These are phyloP conservation scores for Steinernema carpocapsae DNA, from an alignment of 2,888 invertebrate species.

Conservation along the genomic window DNA sequence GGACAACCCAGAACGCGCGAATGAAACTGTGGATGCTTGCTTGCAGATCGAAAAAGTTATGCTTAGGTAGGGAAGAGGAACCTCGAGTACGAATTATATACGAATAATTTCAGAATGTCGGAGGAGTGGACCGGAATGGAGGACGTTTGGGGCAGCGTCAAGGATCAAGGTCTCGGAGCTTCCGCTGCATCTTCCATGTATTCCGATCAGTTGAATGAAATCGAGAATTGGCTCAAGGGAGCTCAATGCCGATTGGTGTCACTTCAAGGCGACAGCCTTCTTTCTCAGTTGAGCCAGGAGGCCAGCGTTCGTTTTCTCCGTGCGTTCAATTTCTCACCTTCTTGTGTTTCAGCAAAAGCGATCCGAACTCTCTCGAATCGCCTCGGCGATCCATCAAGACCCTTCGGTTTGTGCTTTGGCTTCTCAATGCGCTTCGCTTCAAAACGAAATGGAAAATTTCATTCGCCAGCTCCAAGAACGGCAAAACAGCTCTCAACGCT, in stretches of 20 bases:
- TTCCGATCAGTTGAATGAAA: slow-evolving; percentile 44
- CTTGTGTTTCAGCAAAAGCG: not conserved
- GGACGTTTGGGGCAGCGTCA: slow-evolving; percentile 50
- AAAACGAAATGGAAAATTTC: slow-evolving; percentile 43
- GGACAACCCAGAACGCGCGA: slow-evolving; percentile 75
- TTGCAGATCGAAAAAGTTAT: slow-evolving; percentile 70
- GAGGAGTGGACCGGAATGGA: slow-evolving; percentile 62
- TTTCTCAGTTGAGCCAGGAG: not conserved
- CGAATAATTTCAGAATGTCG: slow-evolving; percentile 52
- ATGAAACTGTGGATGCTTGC: slow-evolving; percentile 72
- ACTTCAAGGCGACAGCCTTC: not conserved
- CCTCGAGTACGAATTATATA: not conserved
- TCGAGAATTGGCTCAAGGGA: slow-evolving; percentile 46
- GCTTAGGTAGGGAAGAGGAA: slow-evolving; percentile 52
- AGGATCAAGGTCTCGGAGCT: slow-evolving; percentile 39
- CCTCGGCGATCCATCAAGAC: not conserved
- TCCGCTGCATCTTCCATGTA: slow-evolving; percentile 1
- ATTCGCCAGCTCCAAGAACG: slow-evolving; percentile 53
- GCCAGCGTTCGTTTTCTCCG: not conserved
- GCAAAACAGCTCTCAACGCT: slow-evolving; percentile 48
- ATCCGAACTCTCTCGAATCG: not conserved
- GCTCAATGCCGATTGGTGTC: slow-evolving; percentile 34
- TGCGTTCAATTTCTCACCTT: not conserved
- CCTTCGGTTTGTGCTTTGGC: not conserved
- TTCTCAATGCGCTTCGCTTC: slow-evolving; percentile 22